These are phyloP conservation scores for Cladorhizidae sp. DNA, from an alignment of 37 sponge, comb jelly and placozoan species.

Conservation along the genomic window DNA sequence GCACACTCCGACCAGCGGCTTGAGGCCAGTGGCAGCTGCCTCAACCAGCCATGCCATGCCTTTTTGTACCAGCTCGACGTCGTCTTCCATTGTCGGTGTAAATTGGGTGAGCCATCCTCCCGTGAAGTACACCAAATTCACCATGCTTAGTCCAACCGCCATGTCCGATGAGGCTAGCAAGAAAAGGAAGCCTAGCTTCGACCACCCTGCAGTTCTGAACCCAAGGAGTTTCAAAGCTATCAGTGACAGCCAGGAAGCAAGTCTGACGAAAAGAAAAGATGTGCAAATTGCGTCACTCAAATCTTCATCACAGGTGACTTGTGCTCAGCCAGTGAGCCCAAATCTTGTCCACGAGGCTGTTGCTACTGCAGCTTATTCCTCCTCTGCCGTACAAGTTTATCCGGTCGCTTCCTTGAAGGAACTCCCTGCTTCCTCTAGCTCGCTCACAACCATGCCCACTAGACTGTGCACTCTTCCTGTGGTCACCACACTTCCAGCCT, in stretches of 20 bases:
- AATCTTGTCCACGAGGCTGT: background rate
- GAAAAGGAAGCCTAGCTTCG: slow-evolving; percentile 10
- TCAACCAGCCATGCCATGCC: slow-evolving; percentile 2
- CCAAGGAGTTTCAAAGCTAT: background rate
- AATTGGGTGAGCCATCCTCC: slow-evolving; percentile 52
- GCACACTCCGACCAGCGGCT: background rate
- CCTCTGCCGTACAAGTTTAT: background rate
- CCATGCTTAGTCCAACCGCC: slow-evolving; percentile 39
- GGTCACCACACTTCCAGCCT: background rate
- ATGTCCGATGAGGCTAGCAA: slow-evolving; percentile 17
- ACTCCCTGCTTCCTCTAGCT: background rate
- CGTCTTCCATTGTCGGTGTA: slow-evolving; percentile 9
- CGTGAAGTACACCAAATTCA: slow-evolving; percentile 60
- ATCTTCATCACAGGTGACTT: background rate
- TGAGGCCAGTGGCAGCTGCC: background rate
- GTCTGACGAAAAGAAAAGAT: background rate
- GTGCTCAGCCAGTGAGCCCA: background rate
- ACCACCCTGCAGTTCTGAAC: background rate
- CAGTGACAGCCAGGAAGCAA: background rate
- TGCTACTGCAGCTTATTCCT: background rate
- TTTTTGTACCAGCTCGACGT: background rate
- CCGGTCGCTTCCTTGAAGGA: background rate
- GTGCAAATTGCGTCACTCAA: background rate
- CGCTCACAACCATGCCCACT: background rate
- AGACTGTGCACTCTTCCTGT: slow-evolving; percentile 4